Percentiles rank a stretch among this genome's conserved stretches.
Conservation (phyloP, 2,888 invertebrate species). For the Catocala sponsa region DNA sequence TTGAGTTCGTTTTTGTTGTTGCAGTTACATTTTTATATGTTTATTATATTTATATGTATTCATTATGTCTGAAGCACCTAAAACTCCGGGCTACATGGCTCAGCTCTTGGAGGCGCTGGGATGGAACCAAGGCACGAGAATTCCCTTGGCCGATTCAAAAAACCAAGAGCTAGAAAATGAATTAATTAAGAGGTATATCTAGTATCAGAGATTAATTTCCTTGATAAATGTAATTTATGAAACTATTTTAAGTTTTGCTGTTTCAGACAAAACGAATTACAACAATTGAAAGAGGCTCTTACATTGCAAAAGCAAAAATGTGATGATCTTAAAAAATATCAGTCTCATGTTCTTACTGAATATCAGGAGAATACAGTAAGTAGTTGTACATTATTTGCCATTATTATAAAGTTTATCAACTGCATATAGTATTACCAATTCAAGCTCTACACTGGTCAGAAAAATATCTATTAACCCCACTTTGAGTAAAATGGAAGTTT, state of each 20-base stretch:
- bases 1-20: conserved; percentile 32
- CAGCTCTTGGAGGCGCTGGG: conserved; percentile 91
- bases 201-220: neutral
- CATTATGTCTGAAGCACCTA: conserved; percentile 63
- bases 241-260: conserved; percentile 5
- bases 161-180: conserved; percentile 85
- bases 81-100: conserved; percentile 83
- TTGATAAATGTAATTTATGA: no score
- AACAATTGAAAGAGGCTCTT: conserved; percentile 74
- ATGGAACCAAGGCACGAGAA: conserved; percentile 92
- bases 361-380: conserved; percentile 84
- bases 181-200: conserved; percentile 72
- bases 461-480: no score
- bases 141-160: conserved; percentile 93
- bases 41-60: conserved; percentile 18
- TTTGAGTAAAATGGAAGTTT: no score
- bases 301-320: conserved; percentile 74
- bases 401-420: neutral
- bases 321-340: conserved; percentile 80
- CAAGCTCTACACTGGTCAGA: no score
- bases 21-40: conserved; percentile 24
- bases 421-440: no score
- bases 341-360: conserved; percentile 77
- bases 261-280: conserved; percentile 82
- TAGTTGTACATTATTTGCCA: neutral